Percentiles rank a stretch among this genome's conserved stretches.
Evolutionary conservation across 2,888 invertebrate species (phyloP).

Genomic region (Rhimphoctona megacephalus): DNA sequence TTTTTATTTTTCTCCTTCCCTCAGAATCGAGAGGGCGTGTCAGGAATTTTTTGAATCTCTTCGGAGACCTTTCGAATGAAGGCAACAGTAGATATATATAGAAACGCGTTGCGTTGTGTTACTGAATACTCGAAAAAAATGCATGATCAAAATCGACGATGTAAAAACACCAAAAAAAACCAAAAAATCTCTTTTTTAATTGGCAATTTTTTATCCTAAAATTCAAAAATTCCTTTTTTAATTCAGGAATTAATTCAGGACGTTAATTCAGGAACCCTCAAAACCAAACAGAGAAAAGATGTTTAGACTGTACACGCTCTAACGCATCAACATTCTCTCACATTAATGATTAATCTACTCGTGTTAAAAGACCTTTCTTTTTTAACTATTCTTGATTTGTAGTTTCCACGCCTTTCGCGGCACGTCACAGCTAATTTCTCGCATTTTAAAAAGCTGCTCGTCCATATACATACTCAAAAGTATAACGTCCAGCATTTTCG

Average conservation of each 20-base stretch:
- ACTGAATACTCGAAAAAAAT: not conserved
- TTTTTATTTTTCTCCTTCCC: slow-evolving; percentile 40
- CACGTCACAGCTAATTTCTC: slow-evolving; percentile 50
- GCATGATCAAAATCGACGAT: not conserved
- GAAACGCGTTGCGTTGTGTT: not conserved
- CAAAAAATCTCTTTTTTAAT: not conserved
- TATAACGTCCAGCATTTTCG: slow-evolving; percentile 35
- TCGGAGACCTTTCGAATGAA: slow-evolving; percentile 18
- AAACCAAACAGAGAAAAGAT: not conserved
- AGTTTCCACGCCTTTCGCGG: slow-evolving; percentile 69
- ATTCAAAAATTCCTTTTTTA: not conserved
- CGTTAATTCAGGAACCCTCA: not conserved
- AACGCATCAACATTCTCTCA: not conserved
- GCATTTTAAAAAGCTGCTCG: slow-evolving; percentile 50
- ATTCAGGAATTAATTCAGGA: too few species aligned
- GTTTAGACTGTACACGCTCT: not conserved
- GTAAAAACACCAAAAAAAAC: not conserved
- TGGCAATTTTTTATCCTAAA: not conserved
- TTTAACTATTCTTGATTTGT: slow-evolving; percentile 64
- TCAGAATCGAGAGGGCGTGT: slow-evolving; percentile 64
- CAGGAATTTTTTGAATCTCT: slow-evolving; percentile 42
- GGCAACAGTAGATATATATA: not conserved
- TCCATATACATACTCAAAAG: slow-evolving; percentile 32
- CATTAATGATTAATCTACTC: slow-evolving; percentile 66
- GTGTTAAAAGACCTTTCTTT: slow-evolving; percentile 33